These are phyloP conservation scores for Agriotes lineatus DNA, from an alignment of 2,888 invertebrate genomes.

Conservation along the genomic window DNA sequence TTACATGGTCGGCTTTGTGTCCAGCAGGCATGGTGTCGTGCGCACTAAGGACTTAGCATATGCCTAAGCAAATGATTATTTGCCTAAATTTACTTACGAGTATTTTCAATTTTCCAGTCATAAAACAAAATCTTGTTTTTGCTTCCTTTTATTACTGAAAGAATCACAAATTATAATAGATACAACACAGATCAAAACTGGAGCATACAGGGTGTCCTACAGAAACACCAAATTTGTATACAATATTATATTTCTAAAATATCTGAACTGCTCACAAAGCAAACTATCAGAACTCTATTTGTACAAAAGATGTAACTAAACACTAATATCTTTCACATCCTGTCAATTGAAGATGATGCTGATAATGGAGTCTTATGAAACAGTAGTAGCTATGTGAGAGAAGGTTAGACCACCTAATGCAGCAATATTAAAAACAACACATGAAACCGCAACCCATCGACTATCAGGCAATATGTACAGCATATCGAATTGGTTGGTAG, in stretches of 20 bases:
- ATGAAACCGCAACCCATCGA: constrained; percentile 29
- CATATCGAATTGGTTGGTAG: constrained; percentile 21
- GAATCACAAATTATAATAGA: constrained; percentile 57
- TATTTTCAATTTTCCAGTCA: no score
- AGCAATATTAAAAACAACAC: constrained; percentile 24
- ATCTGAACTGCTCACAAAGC: constrained; percentile 56
- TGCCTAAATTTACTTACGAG: no score
- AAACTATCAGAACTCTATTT: constrained; percentile 49
- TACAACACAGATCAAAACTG: constrained; percentile 53
- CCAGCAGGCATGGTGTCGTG: no score
- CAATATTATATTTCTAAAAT: constrained; percentile 58
- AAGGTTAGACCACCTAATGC: constrained; percentile 19
- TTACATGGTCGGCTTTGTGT: no score
- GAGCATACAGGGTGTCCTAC: constrained; percentile 46
- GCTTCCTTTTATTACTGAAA: constrained; percentile 55
- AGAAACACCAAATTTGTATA: constrained; percentile 50
- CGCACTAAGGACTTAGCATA: no score
- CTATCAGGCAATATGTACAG: constrained; percentile 26
- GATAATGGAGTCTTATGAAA: constrained; percentile 19
- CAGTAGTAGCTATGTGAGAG: constrained; percentile 6
- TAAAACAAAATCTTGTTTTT: constrained; percentile 3
- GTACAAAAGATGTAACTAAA: constrained; percentile 52
- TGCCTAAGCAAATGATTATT: no score
- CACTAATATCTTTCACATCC: constrained; percentile 41
- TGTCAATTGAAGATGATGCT: constrained; percentile 15